Conservation (phyloP, 2,797 vertebrate species). For the Thunnus albacares region DNA sequence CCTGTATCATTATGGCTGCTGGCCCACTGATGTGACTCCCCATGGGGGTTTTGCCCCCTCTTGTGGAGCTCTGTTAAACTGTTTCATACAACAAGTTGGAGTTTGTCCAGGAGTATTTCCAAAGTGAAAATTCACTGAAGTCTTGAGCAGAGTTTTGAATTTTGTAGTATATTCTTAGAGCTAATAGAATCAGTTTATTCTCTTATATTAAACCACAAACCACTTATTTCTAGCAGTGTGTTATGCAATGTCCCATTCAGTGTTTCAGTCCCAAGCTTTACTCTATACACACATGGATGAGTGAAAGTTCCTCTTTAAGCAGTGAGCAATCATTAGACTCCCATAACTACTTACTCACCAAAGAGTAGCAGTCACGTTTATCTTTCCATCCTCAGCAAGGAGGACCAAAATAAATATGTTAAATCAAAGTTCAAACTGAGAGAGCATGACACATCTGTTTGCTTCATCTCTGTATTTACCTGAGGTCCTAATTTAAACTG, state of each 20-base stretch:
- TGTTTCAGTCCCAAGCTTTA: not conserved
- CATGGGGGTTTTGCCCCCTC: conserved; percentile 80
- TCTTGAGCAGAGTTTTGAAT: conserved; percentile 12
- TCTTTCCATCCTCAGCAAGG: conserved; percentile 57
- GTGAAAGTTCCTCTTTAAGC: conserved; percentile 4
- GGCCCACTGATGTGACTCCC: conserved; percentile 50
- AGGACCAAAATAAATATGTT: conserved; percentile 62
- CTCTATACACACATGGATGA: conserved; percentile 2
- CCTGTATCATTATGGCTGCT: conserved; percentile 15
- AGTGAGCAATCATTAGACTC: not conserved
- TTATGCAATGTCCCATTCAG: conserved; percentile 19
- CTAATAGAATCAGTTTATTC: conserved; percentile 5
- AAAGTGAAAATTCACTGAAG: conserved; percentile 5
- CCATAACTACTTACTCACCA: conserved; percentile 37
- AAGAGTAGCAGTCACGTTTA: conserved; percentile 61
- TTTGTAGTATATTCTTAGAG: not conserved
- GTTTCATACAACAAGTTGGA: conserved; percentile 38
- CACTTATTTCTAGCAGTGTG: not conserved
- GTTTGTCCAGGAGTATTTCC: conserved; percentile 37
- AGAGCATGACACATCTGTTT: conserved; percentile 55
- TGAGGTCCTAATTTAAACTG: conserved; percentile 61
- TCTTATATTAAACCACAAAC: conserved; percentile 1
- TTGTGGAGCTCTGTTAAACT: conserved; percentile 76
- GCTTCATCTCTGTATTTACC: conserved; percentile 72
- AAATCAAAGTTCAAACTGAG: conserved; percentile 64